These are phyloP conservation scores for Phyllotis vaccarum DNA, from an alignment of 2,797 vertebrate genomes.

Conservation along the genomic window DNA sequence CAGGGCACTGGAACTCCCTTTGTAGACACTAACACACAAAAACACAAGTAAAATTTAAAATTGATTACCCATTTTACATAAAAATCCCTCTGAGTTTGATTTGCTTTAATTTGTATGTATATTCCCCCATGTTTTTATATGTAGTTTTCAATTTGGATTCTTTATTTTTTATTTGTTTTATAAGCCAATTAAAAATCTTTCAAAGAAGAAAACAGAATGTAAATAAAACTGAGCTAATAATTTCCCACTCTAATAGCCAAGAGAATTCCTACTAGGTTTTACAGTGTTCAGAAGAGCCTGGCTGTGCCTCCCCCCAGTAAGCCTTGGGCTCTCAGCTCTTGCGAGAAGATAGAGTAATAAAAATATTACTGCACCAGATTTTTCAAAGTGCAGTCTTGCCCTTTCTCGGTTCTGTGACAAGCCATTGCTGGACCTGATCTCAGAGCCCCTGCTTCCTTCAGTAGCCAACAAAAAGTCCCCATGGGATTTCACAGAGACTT, in stretches of 20 bases:
- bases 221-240: conserved; percentile 8
- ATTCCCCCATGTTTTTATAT: neutral
- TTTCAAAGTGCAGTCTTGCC: neutral
- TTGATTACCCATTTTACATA: neutral
- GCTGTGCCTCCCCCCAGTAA: neutral
- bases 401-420: neutral
- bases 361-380: neutral
- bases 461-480: neutral
- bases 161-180: neutral
- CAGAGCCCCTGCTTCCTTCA: neutral
- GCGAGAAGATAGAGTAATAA: neutral
- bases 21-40: neutral
- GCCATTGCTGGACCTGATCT: neutral
- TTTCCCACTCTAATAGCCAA: neutral
- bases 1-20: neutral
- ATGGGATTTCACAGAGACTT: neutral
- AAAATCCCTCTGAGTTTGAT: neutral
- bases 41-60: neutral
- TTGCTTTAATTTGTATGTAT: neutral
- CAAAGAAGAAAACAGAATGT: neutral
- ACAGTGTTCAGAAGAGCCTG: neutral
- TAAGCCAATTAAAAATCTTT: conserved; percentile 1
- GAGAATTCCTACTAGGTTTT: neutral
- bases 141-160: neutral
- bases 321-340: neutral